phyloP scores from a whole-genome alignment of 2,888 invertebrate species.

The Parochlus steinenii region DNA sequence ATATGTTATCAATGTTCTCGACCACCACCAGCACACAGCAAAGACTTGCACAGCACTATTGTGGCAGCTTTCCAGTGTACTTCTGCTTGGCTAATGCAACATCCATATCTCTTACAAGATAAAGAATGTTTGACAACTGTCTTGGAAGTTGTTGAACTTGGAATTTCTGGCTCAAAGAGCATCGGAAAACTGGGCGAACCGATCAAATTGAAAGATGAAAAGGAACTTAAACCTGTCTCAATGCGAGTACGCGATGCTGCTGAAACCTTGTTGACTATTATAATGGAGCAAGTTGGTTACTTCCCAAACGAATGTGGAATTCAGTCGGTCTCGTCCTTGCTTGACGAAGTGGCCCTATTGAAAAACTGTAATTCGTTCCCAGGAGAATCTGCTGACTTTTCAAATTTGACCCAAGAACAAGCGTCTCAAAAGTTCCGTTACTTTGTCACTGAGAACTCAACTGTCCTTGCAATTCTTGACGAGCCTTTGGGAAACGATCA shows the following conservation, averaged over 20 bases:
- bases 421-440: conserved; percentile 63
- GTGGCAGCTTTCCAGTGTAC: conserved; percentile 86
- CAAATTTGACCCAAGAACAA: conserved; percentile 29
- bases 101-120: conserved; percentile 78
- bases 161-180: conserved; percentile 90
- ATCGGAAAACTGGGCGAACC: conserved; percentile 74
- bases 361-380: conserved; percentile 48
- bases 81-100: conserved; percentile 81
- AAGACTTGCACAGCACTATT: conserved; percentile 86
- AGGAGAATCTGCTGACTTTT: conserved; percentile 15
- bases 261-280: conserved; percentile 77
- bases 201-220: conserved; percentile 86
- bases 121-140: conserved; percentile 85
- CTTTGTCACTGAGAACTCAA: conserved; percentile 80
- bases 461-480: conserved; percentile 76
- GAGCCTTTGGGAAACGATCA: conserved; percentile 83
- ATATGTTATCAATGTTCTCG: conserved; percentile 89
- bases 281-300: conserved; percentile 79
- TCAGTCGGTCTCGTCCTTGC: conserved; percentile 65
- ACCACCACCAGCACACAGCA: conserved; percentile 84
- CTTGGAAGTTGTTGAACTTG: conserved; percentile 91
- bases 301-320: conserved; percentile 73
- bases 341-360: conserved; percentile 74
- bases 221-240: conserved; percentile 91
- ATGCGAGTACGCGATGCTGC: conserved; percentile 96